Conservation (phyloP, 2,113 vertebrate genomes). For the Sturnus vulgaris region DNA sequence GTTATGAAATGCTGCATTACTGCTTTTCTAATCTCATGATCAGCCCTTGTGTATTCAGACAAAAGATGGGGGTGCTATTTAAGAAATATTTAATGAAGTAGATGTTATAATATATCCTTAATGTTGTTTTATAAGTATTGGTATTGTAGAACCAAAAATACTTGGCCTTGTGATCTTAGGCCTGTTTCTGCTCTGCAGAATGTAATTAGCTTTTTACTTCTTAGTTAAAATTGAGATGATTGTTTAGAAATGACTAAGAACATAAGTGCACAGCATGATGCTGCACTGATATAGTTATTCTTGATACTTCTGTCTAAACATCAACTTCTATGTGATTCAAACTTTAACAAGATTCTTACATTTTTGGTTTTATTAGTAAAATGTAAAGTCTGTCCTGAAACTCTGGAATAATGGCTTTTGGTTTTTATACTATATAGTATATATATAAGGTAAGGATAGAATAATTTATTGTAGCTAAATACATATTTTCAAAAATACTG, state of each 20-base stretch:
- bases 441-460: background rate
- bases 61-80: background rate
- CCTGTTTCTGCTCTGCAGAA: background rate
- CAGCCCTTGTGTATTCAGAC: background rate
- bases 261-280: background rate
- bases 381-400: background rate
- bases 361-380: background rate
- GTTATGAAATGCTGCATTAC: background rate
- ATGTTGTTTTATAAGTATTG: background rate
- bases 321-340: background rate
- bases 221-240: background rate
- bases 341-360: background rate
- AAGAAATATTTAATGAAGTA: background rate
- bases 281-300: background rate
- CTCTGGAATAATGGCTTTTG: background rate
- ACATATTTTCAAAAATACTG: background rate
- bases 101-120: background rate
- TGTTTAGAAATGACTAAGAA: background rate
- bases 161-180: background rate
- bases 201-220: background rate
- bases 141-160: background rate
- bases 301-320: background rate
- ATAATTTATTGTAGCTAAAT: background rate
- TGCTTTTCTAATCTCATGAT: background rate
- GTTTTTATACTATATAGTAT: background rate